Conservation (phyloP, 2,888 invertebrate genomes). For the Strigamia crassipes region DNA sequence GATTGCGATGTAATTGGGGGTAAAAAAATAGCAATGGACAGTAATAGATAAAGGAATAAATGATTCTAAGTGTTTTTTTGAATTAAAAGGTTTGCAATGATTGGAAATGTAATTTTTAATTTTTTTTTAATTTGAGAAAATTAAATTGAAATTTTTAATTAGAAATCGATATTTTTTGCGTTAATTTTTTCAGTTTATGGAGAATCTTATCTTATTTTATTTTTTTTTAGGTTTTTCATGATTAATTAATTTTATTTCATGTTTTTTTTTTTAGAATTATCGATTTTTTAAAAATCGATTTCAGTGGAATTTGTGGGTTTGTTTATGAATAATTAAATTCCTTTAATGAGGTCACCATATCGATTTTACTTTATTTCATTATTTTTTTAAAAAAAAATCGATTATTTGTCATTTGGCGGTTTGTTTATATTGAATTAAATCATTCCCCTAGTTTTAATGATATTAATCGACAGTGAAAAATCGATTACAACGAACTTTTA, state of each 20-base stretch:
- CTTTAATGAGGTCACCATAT: too few relatives aligned
- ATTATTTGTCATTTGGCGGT: neutral
- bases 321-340: too few relatives aligned
- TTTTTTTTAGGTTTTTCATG: neutral
- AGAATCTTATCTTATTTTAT: neutral
- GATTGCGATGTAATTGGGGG: neutral
- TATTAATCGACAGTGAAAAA: neutral
- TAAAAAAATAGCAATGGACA: neutral
- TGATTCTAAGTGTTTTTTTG: neutral
- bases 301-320: neutral
- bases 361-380: neutral
- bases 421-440: neutral
- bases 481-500: too few relatives aligned
- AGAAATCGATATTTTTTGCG: neutral
- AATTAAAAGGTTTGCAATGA: neutral
- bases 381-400: neutral
- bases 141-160: conserved; percentile 4
- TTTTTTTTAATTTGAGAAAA: neutral
- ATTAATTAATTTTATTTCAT: too few relatives aligned
- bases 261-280: too few relatives aligned
- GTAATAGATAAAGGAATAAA: neutral
- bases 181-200: too few relatives aligned
- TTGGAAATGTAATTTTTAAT: neutral
- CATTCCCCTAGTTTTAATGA: neutral
- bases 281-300: too few relatives aligned